Percentiles rank a stretch among this genome's conserved stretches.
phyloP scores from a whole-genome alignment of 1,140 invertebrate species.

The Pseudomyrmex sp. region DNA sequence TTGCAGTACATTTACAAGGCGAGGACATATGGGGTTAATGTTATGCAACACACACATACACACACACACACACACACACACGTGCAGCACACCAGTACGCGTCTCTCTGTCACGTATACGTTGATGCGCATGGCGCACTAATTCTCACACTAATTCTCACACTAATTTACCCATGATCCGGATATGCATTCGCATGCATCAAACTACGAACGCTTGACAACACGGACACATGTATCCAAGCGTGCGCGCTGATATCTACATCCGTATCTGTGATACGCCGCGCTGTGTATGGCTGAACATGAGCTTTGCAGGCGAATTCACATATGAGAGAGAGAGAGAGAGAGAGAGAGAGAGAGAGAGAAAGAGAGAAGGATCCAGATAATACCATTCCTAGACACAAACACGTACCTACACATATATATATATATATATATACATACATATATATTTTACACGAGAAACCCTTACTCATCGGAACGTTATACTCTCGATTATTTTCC shows the following conservation, averaged over 20 bases:
- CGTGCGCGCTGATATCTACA: conserved; percentile 34
- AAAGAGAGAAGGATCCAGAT: conserved; percentile 36
- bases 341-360: too few relatives aligned
- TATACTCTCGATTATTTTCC: conserved; percentile 42
- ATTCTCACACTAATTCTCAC: conserved; percentile 72
- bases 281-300: conserved; percentile 4
- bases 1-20: conserved; percentile 66
- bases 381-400: conserved; percentile 11
- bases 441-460: too few relatives aligned
- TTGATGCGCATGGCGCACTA: conserved; percentile 60
- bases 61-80: not conserved
- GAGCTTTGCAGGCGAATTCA: not conserved
- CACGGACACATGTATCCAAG: conserved; percentile 58
- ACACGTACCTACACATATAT: not conserved
- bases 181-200: conserved; percentile 70
- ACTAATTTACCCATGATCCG: conserved; percentile 70
- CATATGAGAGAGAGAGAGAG: not conserved
- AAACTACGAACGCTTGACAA: conserved; percentile 69
- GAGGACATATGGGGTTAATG: conserved; percentile 63
- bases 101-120: conserved; percentile 27
- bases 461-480: conserved; percentile 4
- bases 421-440: not conserved
- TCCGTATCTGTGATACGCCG: conserved; percentile 45
- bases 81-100: conserved; percentile 15
- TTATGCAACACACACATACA: conserved; percentile 65